These are phyloP conservation scores for Trypoxylon attenuatum DNA, from an alignment of 2,888 invertebrate genomes.

Conservation along the genomic window DNA sequence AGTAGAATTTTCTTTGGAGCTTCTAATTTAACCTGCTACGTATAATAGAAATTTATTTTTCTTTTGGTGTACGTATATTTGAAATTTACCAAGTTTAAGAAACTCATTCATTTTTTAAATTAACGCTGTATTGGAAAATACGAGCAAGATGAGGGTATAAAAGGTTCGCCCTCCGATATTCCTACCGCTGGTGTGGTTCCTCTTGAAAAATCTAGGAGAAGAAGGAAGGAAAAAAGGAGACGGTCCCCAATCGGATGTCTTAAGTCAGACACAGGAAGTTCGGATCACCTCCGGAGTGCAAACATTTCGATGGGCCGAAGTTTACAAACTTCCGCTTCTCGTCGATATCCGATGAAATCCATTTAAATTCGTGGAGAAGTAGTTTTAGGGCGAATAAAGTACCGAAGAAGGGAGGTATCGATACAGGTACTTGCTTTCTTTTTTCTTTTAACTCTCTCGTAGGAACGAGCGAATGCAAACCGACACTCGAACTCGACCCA, in stretches of 20 bases:
- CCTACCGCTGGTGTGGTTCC: background rate
- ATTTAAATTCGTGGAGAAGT: constrained; percentile 27
- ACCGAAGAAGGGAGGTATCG: too few relatives aligned
- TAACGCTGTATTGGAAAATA: background rate
- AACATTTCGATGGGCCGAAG: constrained; percentile 57
- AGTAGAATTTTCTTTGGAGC: too few relatives aligned
- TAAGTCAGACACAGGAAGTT: constrained; percentile 34
- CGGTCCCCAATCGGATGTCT: constrained; percentile 35
- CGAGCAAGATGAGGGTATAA: background rate
- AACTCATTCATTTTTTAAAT: background rate
- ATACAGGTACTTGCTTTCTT: too few relatives aligned
- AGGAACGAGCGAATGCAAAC: too few relatives aligned
- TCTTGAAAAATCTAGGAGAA: background rate
- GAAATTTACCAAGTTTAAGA: background rate
- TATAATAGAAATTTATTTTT: background rate
- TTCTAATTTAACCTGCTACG: too few relatives aligned
- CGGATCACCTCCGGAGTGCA: constrained; percentile 45
- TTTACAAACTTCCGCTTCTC: constrained; percentile 53
- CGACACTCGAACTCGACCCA: too few relatives aligned
- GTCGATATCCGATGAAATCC: constrained; percentile 59
- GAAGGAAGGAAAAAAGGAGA: constrained; percentile 8
- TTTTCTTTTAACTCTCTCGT: too few relatives aligned
- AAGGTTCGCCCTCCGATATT: background rate
- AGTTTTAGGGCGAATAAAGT: too few relatives aligned
- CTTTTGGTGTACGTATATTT: too few relatives aligned